A percentile compares a stretch with the other conserved stretches of the same genome.
These are phyloP conservation scores for Ageneiosus marmoratus DNA, from an alignment of 2,113 vertebrate species.

Conservation along the genomic window DNA sequence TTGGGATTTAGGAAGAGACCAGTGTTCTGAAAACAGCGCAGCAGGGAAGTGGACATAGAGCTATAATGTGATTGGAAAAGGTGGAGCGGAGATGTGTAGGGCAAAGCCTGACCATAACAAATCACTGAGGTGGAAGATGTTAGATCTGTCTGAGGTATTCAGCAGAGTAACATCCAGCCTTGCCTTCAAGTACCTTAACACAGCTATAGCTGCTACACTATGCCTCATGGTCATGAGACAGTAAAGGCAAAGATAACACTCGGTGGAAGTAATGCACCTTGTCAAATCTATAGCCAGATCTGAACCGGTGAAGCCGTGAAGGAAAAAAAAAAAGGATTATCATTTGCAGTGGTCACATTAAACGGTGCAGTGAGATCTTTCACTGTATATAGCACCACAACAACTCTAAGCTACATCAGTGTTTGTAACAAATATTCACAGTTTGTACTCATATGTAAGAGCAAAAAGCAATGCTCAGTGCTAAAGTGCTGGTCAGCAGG, in stretches of 20 bases:
- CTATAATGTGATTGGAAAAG: constrained; percentile 31
- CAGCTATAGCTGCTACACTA: constrained; percentile 28
- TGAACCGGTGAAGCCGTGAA: constrained; percentile 18
- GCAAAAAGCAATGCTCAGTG: background rate
- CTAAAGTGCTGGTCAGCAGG: background rate
- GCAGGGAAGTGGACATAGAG: background rate
- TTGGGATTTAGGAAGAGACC: constrained; percentile 9
- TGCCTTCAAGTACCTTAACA: constrained; percentile 10
- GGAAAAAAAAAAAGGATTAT: constrained; percentile 27
- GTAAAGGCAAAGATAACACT: constrained; percentile 36
- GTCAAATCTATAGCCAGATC: constrained; percentile 38
- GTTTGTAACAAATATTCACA: constrained; percentile 3
- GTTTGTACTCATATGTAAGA: background rate
- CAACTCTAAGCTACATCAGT: background rate
- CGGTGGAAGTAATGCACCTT: constrained; percentile 43
- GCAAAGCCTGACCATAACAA: constrained; percentile 31
- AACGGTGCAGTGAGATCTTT: constrained; percentile 16
- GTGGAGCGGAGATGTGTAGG: constrained; percentile 52
- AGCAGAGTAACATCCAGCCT: constrained; percentile 6
- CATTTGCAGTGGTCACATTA: constrained; percentile 34
- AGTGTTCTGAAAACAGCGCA: constrained; percentile 25
- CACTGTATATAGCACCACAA: constrained; percentile 2
- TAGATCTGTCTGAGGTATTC: constrained; percentile 26
- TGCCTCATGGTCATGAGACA: constrained; percentile 35
- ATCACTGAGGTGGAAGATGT: constrained; percentile 28